Evolutionary conservation across 2,888 invertebrate species (phyloP).

Genomic region (Andrena haemorrhoa): DNA sequence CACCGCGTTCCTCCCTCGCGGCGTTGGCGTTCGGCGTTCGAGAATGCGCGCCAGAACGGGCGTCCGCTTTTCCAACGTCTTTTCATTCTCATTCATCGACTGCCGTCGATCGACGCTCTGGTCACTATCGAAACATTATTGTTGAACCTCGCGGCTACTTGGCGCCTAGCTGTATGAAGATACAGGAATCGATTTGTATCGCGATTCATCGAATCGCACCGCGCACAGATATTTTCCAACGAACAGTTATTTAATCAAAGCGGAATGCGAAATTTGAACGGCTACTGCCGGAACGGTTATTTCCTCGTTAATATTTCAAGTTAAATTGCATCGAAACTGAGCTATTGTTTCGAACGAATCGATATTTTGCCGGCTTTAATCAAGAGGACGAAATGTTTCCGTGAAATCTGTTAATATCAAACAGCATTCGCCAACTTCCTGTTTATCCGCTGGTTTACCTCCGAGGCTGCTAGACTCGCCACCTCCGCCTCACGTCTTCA

Average conservation of each 20-base stretch:
- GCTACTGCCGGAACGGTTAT: not conserved
- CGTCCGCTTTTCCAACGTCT: constrained; percentile 6
- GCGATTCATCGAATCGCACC: too few relatives aligned
- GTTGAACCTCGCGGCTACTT: not conserved
- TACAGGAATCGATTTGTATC: not conserved
- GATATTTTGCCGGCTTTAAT: not conserved
- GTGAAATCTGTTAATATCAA: constrained; percentile 16
- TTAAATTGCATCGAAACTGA: not conserved
- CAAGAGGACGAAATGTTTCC: not conserved
- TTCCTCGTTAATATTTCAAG: not conserved
- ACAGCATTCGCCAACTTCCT: not conserved
- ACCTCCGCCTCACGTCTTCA: not conserved
- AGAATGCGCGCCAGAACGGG: constrained; percentile 22
- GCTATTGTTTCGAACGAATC: not conserved
- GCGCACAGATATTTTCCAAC: not conserved
- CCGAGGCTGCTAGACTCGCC: constrained; percentile 12
- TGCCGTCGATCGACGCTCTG: not conserved
- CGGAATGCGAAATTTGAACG: not conserved
- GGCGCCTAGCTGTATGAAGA: not conserved
- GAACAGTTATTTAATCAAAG: not conserved
- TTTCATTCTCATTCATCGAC: constrained; percentile 31
- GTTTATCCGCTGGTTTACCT: constrained; percentile 35
- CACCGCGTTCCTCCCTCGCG: not conserved
- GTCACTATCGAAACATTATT: not conserved
- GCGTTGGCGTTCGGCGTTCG: not conserved